Conservation (phyloP, 2,113 vertebrate species). For the Heptranchias perlo region DNA sequence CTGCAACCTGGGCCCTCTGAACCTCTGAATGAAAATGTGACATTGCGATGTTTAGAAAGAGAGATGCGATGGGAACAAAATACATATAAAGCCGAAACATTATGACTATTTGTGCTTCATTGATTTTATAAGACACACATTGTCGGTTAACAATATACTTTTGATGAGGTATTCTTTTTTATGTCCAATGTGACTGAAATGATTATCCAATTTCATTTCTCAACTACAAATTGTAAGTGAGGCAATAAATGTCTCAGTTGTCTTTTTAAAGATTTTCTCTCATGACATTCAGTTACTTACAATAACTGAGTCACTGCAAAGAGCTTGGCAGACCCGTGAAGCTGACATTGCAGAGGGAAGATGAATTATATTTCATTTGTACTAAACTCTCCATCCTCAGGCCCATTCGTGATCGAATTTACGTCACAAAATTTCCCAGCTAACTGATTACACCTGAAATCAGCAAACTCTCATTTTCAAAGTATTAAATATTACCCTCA, state of each 20-base stretch:
- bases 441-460: constrained; percentile 74
- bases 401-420: constrained; percentile 76
- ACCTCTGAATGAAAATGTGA: neutral
- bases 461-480: constrained; percentile 72
- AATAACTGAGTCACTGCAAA: neutral
- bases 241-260: neutral
- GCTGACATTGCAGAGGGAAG: constrained; percentile 46
- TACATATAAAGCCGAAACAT: neutral
- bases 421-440: constrained; percentile 75
- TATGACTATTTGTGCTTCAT: neutral
- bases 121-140: neutral
- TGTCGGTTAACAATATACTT: neutral
- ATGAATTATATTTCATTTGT: constrained; percentile 77
- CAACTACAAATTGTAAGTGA: neutral
- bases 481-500: constrained; percentile 75
- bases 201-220: neutral
- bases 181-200: neutral
- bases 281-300: neutral
- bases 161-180: neutral
- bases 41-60: neutral
- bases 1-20: neutral
- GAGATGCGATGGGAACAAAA: neutral
- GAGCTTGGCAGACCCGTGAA: neutral
- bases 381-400: constrained; percentile 71
- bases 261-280: neutral